Evolutionary conservation across 2,113 vertebrate genomes (phyloP).

Genomic region (Stegostoma tigrinum): DNA sequence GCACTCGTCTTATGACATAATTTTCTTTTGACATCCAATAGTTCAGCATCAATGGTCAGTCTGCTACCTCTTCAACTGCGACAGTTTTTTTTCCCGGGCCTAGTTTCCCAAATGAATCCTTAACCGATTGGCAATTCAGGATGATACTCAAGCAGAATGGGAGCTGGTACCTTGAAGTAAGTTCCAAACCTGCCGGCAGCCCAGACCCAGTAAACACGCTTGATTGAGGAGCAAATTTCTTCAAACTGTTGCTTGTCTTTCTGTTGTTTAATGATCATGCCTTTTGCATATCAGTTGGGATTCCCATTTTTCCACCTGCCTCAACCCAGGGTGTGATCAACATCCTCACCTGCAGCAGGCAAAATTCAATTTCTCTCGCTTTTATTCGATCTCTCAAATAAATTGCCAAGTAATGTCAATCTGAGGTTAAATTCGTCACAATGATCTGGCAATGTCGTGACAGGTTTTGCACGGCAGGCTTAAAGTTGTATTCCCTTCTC

Average conservation of each 20-base stretch:
- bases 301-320: neutral
- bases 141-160: neutral
- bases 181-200: neutral
- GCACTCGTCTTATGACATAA: too few species aligned
- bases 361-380: neutral
- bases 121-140: neutral
- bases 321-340: neutral
- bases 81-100: neutral
- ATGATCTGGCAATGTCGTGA: neutral
- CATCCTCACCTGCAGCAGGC: neutral
- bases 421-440: neutral
- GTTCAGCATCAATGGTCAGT: neutral
- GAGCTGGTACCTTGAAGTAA: neutral
- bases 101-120: neutral
- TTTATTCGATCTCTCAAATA: neutral
- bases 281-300: too few species aligned
- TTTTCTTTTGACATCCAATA: neutral
- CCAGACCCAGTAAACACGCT: neutral
- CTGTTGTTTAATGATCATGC: neutral
- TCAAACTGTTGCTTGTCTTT: neutral
- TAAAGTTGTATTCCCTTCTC: neutral
- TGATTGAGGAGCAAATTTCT: neutral
- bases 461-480: neutral
- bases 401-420: neutral
- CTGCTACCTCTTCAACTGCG: neutral